phyloP scores from a whole-genome alignment of 2,888 invertebrate genomes.

The Ypsolopha scabrella region DNA sequence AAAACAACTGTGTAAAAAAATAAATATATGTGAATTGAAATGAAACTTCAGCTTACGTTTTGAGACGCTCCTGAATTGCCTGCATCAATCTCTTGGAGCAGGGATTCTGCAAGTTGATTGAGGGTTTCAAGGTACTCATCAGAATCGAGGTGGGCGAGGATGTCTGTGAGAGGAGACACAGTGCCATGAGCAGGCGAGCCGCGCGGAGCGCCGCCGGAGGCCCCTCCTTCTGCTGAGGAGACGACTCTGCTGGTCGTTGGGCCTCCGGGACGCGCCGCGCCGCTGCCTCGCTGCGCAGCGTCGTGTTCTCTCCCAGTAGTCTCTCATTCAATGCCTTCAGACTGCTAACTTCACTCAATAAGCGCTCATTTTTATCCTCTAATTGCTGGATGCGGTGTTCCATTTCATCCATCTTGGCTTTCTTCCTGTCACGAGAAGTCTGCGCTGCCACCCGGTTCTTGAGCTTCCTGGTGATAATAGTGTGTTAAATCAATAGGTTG shows the following conservation, averaged over 20 bases:
- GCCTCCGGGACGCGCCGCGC: constrained; percentile 77
- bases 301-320: constrained; percentile 73
- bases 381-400: constrained; percentile 77
- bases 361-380: constrained; percentile 72
- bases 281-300: constrained; percentile 69
- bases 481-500: no score
- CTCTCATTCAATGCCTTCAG: constrained; percentile 77
- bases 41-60: constrained; percentile 61
- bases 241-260: constrained; percentile 85
- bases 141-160: constrained; percentile 83
- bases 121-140: constrained; percentile 79
- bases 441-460: constrained; percentile 98
- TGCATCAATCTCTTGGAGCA: constrained; percentile 84
- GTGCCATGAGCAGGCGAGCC: constrained; percentile 80
- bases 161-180: constrained; percentile 88
- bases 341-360: constrained; percentile 75
- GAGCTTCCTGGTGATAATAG: constrained; percentile 76
- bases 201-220: constrained; percentile 78
- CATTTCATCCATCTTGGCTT: constrained; percentile 92
- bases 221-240: constrained; percentile 96
- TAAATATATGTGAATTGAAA: neutral
- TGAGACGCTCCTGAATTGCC: constrained; percentile 75
- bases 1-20: neutral
- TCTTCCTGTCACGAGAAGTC: constrained; percentile 96
- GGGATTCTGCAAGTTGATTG: constrained; percentile 85